Conservation (phyloP, 2,113 vertebrate genomes). For the Harpagus bidentatus region DNA sequence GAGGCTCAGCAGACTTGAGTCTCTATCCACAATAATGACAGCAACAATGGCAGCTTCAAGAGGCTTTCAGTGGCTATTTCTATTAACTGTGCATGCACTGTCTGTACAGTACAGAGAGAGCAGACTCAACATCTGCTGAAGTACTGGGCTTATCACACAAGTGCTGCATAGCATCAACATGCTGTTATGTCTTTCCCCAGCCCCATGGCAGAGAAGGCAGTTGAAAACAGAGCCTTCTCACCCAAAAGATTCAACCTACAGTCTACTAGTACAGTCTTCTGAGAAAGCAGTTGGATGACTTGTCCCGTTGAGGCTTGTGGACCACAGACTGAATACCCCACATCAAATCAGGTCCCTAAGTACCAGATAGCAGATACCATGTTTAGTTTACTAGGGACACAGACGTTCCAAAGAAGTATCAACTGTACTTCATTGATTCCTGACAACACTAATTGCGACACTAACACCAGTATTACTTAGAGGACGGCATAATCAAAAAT, state of each 20-base stretch:
- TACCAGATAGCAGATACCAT: neutral
- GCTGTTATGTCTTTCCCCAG: neutral
- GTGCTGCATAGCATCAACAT: neutral
- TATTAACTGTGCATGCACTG: neutral
- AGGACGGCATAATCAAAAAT: neutral
- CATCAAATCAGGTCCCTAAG: neutral
- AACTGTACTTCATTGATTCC: neutral
- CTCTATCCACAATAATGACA: neutral
- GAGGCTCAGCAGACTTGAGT: neutral
- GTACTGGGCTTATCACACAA: neutral
- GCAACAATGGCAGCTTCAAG: neutral
- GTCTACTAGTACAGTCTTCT: neutral
- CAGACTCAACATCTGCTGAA: neutral
- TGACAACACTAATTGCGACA: slow-evolving; percentile 3
- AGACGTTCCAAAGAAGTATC: slow-evolving; percentile 13
- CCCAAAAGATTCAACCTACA: neutral
- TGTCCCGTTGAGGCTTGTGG: neutral
- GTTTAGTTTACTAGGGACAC: neutral
- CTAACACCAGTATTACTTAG: slow-evolving; percentile 6
- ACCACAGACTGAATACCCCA: neutral
- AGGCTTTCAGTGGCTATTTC: neutral
- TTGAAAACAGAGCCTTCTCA: neutral
- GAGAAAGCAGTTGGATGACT: neutral
- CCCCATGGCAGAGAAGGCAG: neutral
- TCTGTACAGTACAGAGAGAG: neutral